phyloP scores from a whole-genome alignment of 2,113 vertebrate genomes.

The Xyrauchen texanus region DNA sequence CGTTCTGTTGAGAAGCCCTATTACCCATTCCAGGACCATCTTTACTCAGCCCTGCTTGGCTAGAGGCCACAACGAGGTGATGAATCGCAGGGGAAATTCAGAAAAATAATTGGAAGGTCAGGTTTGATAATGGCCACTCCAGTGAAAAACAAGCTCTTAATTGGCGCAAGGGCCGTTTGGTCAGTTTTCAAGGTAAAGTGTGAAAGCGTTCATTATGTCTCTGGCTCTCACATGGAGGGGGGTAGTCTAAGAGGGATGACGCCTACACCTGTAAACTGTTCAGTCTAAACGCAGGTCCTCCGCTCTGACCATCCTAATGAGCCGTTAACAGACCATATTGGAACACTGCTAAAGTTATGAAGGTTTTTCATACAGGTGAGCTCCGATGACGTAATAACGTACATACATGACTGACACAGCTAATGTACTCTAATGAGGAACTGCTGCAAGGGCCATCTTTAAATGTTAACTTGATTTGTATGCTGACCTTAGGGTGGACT shows the following conservation, averaged over 20 bases:
- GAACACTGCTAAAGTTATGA: slow-evolving; percentile 37
- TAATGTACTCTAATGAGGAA: slow-evolving; percentile 17
- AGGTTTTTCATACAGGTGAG: slow-evolving; percentile 1
- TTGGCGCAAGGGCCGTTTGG: slow-evolving; percentile 72
- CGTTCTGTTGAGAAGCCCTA: slow-evolving; percentile 56
- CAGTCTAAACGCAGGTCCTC: slow-evolving; percentile 40
- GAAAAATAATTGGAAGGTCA: slow-evolving; percentile 79
- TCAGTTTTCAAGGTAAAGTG: slow-evolving; percentile 74
- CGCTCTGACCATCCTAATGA: slow-evolving; percentile 66
- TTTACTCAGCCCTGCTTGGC: slow-evolving; percentile 55
- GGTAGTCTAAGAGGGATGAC: slow-evolving; percentile 46
- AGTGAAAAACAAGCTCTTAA: slow-evolving; percentile 73
- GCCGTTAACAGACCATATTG: slow-evolving; percentile 63
- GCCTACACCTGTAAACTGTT: slow-evolving; percentile 50
- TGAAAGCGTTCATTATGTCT: slow-evolving; percentile 80
- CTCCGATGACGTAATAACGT: background rate
- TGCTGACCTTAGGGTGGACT: background rate
- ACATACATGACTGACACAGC: background rate
- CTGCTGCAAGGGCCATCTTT: background rate
- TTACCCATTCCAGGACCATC: slow-evolving; percentile 65
- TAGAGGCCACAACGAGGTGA: slow-evolving; percentile 62
- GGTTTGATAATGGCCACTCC: slow-evolving; percentile 77
- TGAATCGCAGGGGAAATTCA: slow-evolving; percentile 69
- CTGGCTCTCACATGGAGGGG: slow-evolving; percentile 52
- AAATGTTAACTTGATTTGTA: background rate